Base-by-base conservation (phyloP, 2,113 vertebrate genomes). In the Coregonus clupeaformis region DNA sequence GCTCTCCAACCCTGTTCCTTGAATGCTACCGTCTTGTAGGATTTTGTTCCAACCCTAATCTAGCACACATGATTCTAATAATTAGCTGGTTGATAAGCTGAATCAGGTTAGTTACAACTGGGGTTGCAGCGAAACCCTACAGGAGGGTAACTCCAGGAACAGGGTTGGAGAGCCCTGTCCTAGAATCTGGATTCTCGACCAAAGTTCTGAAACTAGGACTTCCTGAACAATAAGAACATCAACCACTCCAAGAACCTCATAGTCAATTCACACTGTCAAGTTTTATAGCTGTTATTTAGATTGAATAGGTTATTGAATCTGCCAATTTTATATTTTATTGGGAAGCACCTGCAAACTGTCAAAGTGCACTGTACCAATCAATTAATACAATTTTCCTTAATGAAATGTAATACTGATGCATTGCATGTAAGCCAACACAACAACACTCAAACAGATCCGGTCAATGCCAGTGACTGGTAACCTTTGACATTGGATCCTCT, bases 381-480 rank as follows among this genome's bases (percentile, higher is more conserved):
- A 13, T 4, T 16, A 55, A 13, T 55, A 20, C 52, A 55, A 27
- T 27, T 27, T 1, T 27, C 27, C 27, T 27, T 11, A 55, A 55
- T 55, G 16, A 18, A 45, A 45, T 45, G 42, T 45, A 6, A 45
- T 45, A 3, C 42, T 55, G 5, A 55, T 55, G 12, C 42, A 45
- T 55, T 55, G 52, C 52, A 55, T 55, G 52, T 9, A 55, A 20
- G 52, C 5, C 52, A 55, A 55, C 13, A 55, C 22, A 27, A 64
- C 16, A 60, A 27, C 27, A 27, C 6, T 62, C 18, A 62, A 22
- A 13, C 22, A 55, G 16, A 52, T 4, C 2, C 3, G 5, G 29
- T 22, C 63, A 72, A 32, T 14, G 57, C 42, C 60, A 76, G 76
- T 79, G 75, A 69, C n/a, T 68, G 78, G 70, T 86, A 76, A 90